phyloP scores from a whole-genome alignment of 1,140 invertebrate species.

The Limonius californicus region DNA sequence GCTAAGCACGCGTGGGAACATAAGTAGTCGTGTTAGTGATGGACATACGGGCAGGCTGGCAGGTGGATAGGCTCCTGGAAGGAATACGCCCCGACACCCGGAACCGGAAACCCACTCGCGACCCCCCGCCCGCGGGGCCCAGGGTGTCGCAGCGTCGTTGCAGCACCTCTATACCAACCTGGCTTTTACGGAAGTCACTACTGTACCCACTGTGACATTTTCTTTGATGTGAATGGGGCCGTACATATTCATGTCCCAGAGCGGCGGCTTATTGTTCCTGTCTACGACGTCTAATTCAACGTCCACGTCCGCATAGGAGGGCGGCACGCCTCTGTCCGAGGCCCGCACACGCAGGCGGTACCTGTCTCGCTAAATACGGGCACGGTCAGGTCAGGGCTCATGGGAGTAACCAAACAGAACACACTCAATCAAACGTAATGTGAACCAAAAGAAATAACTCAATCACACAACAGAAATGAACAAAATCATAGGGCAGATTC shows the following conservation, averaged over 20 bases:
- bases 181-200: conserved; percentile 94
- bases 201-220: conserved; percentile 96
- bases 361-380: conserved; percentile 77
- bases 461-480: conserved; percentile 37
- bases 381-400: conserved; percentile 46
- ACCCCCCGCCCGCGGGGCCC: conserved; percentile 2
- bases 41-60: conserved; percentile 37
- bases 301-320: conserved; percentile 88
- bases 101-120: neutral
- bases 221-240: conserved; percentile 94
- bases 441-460: conserved; percentile 37
- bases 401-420: conserved; percentile 43
- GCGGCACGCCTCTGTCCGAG: conserved; percentile 83
- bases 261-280: conserved; percentile 95
- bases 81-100: conserved; percentile 1
- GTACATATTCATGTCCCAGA: conserved; percentile 90
- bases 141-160: conserved; percentile 15
- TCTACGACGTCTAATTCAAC: conserved; percentile 96
- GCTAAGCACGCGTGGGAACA: conserved; percentile 59
- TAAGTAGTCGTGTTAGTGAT: conserved; percentile 46
- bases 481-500: conserved; percentile 5
- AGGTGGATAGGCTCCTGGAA: conserved; percentile 27
- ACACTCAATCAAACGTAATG: conserved; percentile 33
- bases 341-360: conserved; percentile 91
- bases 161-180: conserved; percentile 80